Percentiles rank a stretch among this genome's conserved stretches.
Conservation (phyloP, 2,113 vertebrate genomes). For the Psophia crepitans region DNA sequence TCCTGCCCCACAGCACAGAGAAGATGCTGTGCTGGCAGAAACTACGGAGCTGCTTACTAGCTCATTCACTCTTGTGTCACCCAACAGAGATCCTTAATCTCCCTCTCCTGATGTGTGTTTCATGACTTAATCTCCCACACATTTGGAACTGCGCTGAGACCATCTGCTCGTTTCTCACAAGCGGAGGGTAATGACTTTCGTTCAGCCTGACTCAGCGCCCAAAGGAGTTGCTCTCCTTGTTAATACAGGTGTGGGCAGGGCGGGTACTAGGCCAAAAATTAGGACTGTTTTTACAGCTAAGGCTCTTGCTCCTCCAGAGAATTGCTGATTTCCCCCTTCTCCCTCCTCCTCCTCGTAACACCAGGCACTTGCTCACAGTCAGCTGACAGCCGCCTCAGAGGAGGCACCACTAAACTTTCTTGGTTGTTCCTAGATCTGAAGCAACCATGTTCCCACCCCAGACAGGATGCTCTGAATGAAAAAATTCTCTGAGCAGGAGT, state of each 20-base stretch:
- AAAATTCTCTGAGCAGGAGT: neutral
- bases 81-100: neutral
- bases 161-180: slow-evolving; percentile 4
- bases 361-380: neutral
- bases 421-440: neutral
- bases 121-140: neutral
- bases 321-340: neutral
- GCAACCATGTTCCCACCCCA: neutral
- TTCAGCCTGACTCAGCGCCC: neutral
- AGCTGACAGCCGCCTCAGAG: neutral
- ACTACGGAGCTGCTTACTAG: neutral
- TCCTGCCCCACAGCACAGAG: neutral
- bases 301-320: neutral
- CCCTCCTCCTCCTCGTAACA: neutral
- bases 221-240: neutral
- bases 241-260: neutral
- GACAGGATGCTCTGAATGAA: neutral
- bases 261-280: neutral
- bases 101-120: neutral
- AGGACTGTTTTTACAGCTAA: slow-evolving; percentile 12
- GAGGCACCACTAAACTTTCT: neutral
- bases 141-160: neutral
- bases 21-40: neutral
- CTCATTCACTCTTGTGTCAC: neutral
- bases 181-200: neutral